Conservation (phyloP, 2,797 vertebrate genomes). For the Chromis chromis region DNA sequence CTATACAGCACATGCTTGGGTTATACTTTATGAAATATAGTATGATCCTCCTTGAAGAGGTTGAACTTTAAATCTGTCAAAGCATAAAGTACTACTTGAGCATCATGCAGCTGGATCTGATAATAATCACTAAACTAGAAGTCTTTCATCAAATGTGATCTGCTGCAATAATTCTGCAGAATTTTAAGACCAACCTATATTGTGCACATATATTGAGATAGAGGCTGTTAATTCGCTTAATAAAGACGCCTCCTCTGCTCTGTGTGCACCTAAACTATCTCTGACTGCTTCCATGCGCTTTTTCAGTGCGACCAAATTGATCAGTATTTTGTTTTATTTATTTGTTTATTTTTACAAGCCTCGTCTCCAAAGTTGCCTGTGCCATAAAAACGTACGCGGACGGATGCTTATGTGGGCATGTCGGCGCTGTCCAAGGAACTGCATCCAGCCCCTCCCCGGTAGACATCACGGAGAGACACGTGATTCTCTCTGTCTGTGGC, state of each 20-base stretch:
- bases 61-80: slow-evolving; percentile 28
- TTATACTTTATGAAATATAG: slow-evolving; percentile 19
- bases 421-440: slow-evolving; percentile 78
- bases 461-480: slow-evolving; percentile 81
- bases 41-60: slow-evolving; percentile 4
- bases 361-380: slow-evolving; percentile 58
- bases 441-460: slow-evolving; percentile 83
- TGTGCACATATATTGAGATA: background rate
- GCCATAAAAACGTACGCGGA: slow-evolving; percentile 50
- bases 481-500: slow-evolving; percentile 81
- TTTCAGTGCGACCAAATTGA: slow-evolving; percentile 34
- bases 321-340: slow-evolving; percentile 5
- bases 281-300: slow-evolving; percentile 5
- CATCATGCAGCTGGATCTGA: slow-evolving; percentile 26
- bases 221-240: slow-evolving; percentile 5
- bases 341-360: slow-evolving; percentile 24
- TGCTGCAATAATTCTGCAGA: slow-evolving; percentile 9
- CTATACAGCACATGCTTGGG: background rate
- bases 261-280: background rate
- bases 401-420: slow-evolving; percentile 61
- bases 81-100: slow-evolving; percentile 24
- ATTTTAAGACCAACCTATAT: background rate
- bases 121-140: slow-evolving; percentile 17
- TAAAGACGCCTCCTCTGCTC: background rate
- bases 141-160: background rate